Evolutionary conservation across 2,888 invertebrate genomes (phyloP), one percentile per base, ranked within the genome.

Genomic region (Copidosoma aretas): DNA sequence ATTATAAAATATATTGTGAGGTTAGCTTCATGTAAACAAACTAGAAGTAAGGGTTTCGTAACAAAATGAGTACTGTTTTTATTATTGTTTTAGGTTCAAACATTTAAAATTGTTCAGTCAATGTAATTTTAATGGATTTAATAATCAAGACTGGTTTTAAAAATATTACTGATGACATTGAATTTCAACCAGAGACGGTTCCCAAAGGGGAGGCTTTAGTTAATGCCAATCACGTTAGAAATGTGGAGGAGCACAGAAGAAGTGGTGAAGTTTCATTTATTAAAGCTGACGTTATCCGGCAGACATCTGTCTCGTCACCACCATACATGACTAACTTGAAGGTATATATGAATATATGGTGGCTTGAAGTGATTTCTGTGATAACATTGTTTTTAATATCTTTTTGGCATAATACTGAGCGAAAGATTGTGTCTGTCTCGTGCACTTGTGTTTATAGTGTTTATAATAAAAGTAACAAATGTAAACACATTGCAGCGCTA

Each of bases 141-240:
- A 69, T 74, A 19, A 71, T 74, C 25, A 68, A 67, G 62, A 73
- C 73, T 53, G 73, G 70, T 72, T 74, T 56, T 46, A 67, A 59
- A 57, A 66, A 66, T 54, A 64, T 70, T 14, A 52, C 53, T 43
- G 64, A 70, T 21, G 46, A 43, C n/a, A 68, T 74, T 32, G 17
- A 39, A 51, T 73, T 73, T 51, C 67, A 74, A 56, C 72, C 72
- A n/a, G 41, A 65, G 46, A 68, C 71, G 22, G 22, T 60, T 24
- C n/a, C 39, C 14, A 71, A 73, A 60, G 74, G 68, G n/a, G 66
- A 68, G 71, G 32, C 46, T 21, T 41, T 74, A 12, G 71, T 65
- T 10, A 8, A 64, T 39, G 70, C 71, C 22, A 62, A 67, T 10
- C 73, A 71, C 65, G 70, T 74, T 21, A 39, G 57, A 56, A 67